phyloP scores from a whole-genome alignment of 1,140 invertebrate genomes.

The Teleopsis dalmanni region DNA sequence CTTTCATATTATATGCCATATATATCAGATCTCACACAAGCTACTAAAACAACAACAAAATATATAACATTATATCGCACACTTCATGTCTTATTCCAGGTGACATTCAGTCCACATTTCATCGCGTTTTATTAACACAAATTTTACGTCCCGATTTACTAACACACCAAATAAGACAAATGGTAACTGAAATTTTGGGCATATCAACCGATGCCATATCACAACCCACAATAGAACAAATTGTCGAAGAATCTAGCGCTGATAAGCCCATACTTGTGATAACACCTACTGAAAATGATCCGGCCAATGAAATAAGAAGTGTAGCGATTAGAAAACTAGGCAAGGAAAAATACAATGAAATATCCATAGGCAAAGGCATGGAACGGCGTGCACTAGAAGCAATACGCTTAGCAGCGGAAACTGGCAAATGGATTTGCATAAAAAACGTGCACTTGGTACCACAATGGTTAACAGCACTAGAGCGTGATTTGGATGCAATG shows the following conservation, averaged over 20 bases:
- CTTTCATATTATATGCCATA: no score
- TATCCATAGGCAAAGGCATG: constrained; percentile 38
- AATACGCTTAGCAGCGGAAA: constrained; percentile 24
- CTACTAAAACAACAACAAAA: no score
- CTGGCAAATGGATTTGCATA: constrained; percentile 47
- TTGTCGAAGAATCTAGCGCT: constrained; percentile 34
- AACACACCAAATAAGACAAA: constrained; percentile 60
- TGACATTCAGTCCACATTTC: constrained; percentile 53
- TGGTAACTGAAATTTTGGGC: constrained; percentile 63
- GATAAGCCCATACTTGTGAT: constrained; percentile 70
- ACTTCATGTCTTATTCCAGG: constrained; percentile 20
- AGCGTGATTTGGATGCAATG: constrained; percentile 59
- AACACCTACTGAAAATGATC: constrained; percentile 69
- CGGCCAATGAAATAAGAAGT: constrained; percentile 66
- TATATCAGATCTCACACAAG: no score
- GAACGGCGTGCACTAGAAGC: constrained; percentile 21
- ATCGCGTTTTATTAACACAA: constrained; percentile 76
- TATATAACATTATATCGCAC: no score
- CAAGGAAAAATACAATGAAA: constrained; percentile 48
- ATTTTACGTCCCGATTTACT: constrained; percentile 75
- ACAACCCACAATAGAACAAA: constrained; percentile 32
- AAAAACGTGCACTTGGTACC: constrained; percentile 86
- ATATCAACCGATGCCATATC: constrained; percentile 28
- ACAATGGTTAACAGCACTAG: constrained; percentile 65
- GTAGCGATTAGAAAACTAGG: constrained; percentile 53